Conservation (phyloP, 2,888 invertebrate genomes). For the Tenthredo distinguenda region DNA sequence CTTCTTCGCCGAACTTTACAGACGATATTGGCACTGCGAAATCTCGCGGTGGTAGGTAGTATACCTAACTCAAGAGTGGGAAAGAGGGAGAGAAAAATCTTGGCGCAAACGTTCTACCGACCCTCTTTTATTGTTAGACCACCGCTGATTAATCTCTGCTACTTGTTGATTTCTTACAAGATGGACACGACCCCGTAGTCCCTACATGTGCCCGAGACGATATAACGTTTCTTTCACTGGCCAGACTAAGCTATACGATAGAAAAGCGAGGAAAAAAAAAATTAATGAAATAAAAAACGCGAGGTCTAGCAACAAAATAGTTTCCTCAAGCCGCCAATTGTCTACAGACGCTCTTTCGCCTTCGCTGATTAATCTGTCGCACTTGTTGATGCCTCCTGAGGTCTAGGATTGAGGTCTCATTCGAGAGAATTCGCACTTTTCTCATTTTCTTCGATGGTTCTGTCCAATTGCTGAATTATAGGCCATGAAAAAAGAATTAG, state of each 20-base stretch:
- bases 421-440: neutral
- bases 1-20: neutral
- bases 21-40: neutral
- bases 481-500: neutral
- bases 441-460: neutral
- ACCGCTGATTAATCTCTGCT: slow-evolving; percentile 46
- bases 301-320: neutral
- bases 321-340: neutral
- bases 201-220: slow-evolving; percentile 26
- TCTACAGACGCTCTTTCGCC: slow-evolving; percentile 10
- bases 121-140: slow-evolving; percentile 36
- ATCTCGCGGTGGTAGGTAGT: neutral
- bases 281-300: slow-evolving; percentile 12
- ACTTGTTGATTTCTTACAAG: slow-evolving; percentile 49
- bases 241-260: neutral
- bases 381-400: slow-evolving; percentile 29
- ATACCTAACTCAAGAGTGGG: neutral
- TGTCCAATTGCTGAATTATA: neutral
- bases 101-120: slow-evolving; percentile 19
- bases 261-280: neutral
- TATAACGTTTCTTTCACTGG: slow-evolving; percentile 5
- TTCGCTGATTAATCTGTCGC: slow-evolving; percentile 34
- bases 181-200: slow-evolving; percentile 2
- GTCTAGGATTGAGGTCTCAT: neutral
- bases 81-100: slow-evolving; percentile 25